Evolutionary conservation across 2,797 vertebrate genomes (phyloP), one percentile per base, ranked within the genome.

Genomic region (Amniataba percoides): DNA sequence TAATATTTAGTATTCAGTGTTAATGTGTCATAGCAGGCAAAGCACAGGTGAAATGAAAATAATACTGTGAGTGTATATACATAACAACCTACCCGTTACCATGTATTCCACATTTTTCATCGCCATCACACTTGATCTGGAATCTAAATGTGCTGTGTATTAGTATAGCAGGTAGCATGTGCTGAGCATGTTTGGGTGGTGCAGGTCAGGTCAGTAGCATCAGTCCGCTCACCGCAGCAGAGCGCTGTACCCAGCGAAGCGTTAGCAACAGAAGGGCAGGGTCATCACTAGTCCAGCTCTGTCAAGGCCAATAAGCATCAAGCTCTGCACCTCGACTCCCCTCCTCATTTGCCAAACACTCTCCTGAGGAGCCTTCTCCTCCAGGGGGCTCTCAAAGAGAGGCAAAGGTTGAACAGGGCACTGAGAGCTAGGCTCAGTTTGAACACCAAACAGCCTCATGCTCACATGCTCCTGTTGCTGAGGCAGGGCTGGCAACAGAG

Each of bases 231-330:
- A 59, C 48, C 39, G 51, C 86, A 71, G 83, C 80, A 40, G 46
- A 82, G 82, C 36, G 77, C 73, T 83, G 78, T 88, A 92, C 76
- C 86, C 89, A 89, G 70, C 59, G 78, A 89, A 92, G 93, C 92
- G 77, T 93, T 89, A 91, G 86, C 77, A 84, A 71, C 84, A 80
- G 76, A 63, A 69, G 36, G 83, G 80, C 77, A 83, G 89, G 94
- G 94, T 95, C 94, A 95, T 85, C 86, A 84, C 85, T 81, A 88
- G 92, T 89, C 87, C 92, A 93, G 88, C 88, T 90, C 92, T 94
- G 94, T 95, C 95, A 94, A 70, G 63, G 63, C 74, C 45, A 67
- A 94, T 95, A 45, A 95, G 67, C 89, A 68, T 95, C 95, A 95
- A 87, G 71, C 81, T 55, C 56, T 78, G 84, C 85, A 82, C 78